These are phyloP conservation scores for Gisinianus flammeolus DNA, from an alignment of 2,888 invertebrate species.

Conservation along the genomic window DNA sequence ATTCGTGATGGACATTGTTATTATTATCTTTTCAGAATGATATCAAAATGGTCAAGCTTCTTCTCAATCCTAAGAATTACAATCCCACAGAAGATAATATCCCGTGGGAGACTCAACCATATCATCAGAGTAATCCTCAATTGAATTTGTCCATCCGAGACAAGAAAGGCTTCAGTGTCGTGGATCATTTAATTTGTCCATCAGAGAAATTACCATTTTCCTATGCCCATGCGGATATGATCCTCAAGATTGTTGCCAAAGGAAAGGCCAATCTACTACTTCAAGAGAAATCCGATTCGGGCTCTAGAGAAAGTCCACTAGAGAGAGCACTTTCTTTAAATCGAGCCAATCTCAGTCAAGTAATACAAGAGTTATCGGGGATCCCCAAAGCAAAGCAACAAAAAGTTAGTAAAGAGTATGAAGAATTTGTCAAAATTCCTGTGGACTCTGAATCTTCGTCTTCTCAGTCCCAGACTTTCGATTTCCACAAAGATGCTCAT, in stretches of 20 bases:
- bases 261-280: not conserved
- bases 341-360: constrained; percentile 13
- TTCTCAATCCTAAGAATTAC: constrained; percentile 48
- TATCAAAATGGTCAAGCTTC: constrained; percentile 52
- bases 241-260: constrained; percentile 8
- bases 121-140: not conserved
- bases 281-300: not conserved
- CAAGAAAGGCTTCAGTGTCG: constrained; percentile 48
- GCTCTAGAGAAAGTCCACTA: not conserved
- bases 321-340: constrained; percentile 9
- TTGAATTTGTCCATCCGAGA: constrained; percentile 42
- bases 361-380: constrained; percentile 36
- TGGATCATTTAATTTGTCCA: constrained; percentile 49
- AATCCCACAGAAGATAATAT: constrained; percentile 40
- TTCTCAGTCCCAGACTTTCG: not conserved
- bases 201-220: not conserved
- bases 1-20: not conserved
- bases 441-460: not conserved
- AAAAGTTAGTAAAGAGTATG: constrained; percentile 12
- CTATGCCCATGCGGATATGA: constrained; percentile 1
- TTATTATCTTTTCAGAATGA: constrained; percentile 47
- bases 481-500: constrained; percentile 29
- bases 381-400: constrained; percentile 19
- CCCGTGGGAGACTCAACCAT: constrained; percentile 24
- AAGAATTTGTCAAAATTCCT: not conserved